phyloP scores from a whole-genome alignment of 2,113 vertebrate species.

The Suncus etruscus region DNA sequence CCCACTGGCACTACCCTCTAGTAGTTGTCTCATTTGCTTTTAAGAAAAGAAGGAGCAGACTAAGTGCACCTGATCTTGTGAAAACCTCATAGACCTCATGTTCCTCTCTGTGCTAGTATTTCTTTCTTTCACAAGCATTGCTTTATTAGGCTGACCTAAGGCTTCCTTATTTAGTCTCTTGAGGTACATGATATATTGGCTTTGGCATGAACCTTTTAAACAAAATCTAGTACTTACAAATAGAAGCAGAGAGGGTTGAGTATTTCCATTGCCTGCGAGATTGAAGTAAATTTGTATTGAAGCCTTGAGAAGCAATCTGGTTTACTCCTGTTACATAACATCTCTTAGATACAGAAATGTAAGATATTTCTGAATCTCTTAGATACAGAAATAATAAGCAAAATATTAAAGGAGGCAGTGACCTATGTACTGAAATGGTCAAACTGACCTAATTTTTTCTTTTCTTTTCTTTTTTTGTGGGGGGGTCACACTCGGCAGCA shows the following conservation, averaged over 20 bases:
- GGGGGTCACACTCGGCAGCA: too few species aligned
- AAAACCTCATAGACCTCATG: not conserved
- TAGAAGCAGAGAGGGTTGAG: not conserved
- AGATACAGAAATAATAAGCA: not conserved
- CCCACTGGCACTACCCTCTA: not conserved
- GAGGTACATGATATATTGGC: not conserved
- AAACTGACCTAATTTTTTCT: not conserved
- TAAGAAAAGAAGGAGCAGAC: not conserved
- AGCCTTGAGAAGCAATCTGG: not conserved
- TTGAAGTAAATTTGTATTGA: constrained; percentile 27
- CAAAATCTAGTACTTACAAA: constrained; percentile 35
- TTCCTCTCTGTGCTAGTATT: not conserved
- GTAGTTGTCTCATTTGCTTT: not conserved
- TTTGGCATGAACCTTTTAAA: constrained; percentile 31
- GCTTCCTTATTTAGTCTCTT: constrained; percentile 13
- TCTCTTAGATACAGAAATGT: not conserved
- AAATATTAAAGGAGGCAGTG: not conserved
- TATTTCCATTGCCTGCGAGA: not conserved
- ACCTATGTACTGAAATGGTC: constrained; percentile 4
- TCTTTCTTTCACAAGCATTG: constrained; percentile 17
- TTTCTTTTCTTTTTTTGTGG: not conserved
- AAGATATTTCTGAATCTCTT: too few species aligned
- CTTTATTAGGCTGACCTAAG: constrained; percentile 5
- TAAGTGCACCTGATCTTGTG: not conserved
- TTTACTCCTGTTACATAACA: not conserved